These are phyloP conservation scores for Ranitomeya variabilis DNA, from an alignment of 2,113 vertebrate species.

Conservation along the genomic window DNA sequence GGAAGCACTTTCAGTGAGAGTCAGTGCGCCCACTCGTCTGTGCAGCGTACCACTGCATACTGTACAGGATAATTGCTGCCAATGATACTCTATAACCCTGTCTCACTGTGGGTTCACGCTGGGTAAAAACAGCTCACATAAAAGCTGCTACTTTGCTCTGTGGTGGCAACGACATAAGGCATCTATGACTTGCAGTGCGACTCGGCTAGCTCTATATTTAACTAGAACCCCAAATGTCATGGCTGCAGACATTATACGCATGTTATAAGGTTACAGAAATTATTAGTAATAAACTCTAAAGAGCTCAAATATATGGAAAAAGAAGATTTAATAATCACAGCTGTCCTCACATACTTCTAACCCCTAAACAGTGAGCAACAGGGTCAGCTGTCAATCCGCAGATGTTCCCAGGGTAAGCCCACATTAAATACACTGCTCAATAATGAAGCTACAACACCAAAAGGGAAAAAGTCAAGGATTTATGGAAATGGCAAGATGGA, in stretches of 20 bases:
- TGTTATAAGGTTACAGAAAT: neutral
- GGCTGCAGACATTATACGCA: neutral
- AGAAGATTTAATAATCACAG: neutral
- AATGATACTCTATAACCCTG: neutral
- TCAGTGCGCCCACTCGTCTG: no score
- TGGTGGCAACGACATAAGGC: conserved; percentile 11
- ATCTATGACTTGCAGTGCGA: neutral
- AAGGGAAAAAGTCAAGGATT: no score
- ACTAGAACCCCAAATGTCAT: neutral
- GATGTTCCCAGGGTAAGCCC: no score
- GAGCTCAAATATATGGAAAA: neutral
- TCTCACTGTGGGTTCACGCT: neutral
- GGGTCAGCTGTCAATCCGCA: neutral
- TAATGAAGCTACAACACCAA: no score
- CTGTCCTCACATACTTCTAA: neutral
- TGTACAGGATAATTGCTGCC: neutral
- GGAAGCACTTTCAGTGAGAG: neutral
- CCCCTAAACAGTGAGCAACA: neutral
- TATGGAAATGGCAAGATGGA: no score
- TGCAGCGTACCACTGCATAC: neutral
- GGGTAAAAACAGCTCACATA: conserved; percentile 15
- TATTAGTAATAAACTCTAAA: neutral
- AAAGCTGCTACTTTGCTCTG: conserved; percentile 34
- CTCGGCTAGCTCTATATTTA: neutral
- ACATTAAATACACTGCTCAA: neutral